These are phyloP conservation scores for Zeugodacus cucurbitae DNA, from an alignment of 1,140 invertebrate species.

Conservation along the genomic window DNA sequence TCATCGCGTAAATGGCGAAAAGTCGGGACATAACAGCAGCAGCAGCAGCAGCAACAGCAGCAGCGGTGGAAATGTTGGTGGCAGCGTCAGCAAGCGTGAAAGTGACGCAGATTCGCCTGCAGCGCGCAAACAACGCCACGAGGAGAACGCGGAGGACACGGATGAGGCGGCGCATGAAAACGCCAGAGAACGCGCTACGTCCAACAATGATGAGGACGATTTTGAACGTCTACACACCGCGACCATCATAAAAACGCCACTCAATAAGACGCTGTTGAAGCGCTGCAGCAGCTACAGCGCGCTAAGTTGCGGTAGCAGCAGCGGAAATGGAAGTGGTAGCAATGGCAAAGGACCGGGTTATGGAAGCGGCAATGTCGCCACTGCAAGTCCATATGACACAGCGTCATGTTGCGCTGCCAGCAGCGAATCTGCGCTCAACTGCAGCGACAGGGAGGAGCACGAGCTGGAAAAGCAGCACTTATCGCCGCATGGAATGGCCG, in stretches of 20 bases:
- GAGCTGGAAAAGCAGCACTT: background rate
- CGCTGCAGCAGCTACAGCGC: constrained; percentile 53
- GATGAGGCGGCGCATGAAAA: background rate
- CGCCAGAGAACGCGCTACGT: background rate
- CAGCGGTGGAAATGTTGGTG: constrained; percentile 40
- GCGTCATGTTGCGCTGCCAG: background rate
- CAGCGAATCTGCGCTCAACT: background rate
- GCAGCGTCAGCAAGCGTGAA: background rate
- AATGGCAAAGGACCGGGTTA: constrained; percentile 41
- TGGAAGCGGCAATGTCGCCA: background rate
- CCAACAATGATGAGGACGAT: constrained; percentile 29
- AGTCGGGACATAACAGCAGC: constrained; percentile 43
- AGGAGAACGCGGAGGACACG: constrained; percentile 41
- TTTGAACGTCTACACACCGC: constrained; percentile 9
- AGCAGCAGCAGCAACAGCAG: constrained; percentile 22
- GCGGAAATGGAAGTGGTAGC: constrained; percentile 58
- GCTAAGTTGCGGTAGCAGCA: background rate
- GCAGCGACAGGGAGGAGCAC: background rate
- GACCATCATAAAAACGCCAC: constrained; percentile 61
- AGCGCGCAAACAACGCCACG: background rate
- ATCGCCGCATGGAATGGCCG: background rate
- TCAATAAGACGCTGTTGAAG: constrained; percentile 61
- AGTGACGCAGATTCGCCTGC: background rate
- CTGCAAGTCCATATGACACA: background rate
- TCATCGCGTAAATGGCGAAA: constrained; percentile 36